phyloP scores from a whole-genome alignment of 23 tunicate species.

The Phallusia fumigata region DNA sequence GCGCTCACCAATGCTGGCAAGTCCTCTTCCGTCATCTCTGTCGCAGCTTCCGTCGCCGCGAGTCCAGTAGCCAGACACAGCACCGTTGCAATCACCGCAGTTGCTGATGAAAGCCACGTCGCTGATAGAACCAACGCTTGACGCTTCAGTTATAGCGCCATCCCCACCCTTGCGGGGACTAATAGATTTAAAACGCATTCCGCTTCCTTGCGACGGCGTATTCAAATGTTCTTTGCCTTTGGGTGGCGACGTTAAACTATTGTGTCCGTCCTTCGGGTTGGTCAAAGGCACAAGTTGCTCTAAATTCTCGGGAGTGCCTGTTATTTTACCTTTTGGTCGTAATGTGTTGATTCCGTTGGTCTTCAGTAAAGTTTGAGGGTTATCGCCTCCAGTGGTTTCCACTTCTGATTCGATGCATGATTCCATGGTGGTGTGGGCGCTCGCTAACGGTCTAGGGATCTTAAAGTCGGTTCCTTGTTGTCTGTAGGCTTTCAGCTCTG shows the following conservation, averaged over 20 bases:
- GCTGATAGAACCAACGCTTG: neutral
- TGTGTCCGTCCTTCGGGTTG: neutral
- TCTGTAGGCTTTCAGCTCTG: slow-evolving; percentile 17
- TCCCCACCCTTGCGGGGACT: slow-evolving; percentile 9
- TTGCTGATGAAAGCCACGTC: slow-evolving; percentile 8
- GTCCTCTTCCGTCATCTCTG: too few species aligned
- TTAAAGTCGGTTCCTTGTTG: neutral
- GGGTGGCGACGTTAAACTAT: neutral
- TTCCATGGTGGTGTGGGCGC: slow-evolving; percentile 9
- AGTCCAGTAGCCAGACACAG: neutral
- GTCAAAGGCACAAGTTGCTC: neutral
- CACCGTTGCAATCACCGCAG: neutral
- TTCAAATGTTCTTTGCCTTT: neutral
- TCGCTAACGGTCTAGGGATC: neutral
- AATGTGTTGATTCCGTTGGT: neutral
- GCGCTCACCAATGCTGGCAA: neutral
- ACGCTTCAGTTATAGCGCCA: neutral
- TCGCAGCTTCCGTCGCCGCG: neutral
- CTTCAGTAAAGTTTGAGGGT: neutral
- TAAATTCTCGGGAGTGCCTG: neutral
- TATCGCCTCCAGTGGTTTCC: neutral
- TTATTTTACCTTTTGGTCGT: neutral
- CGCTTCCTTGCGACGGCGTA: neutral
- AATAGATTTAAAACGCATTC: neutral
- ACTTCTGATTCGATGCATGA: neutral